Evolutionary conservation across 23 tunicate genomes (phyloP).

Genomic region (Halocynthia roretzi): DNA sequence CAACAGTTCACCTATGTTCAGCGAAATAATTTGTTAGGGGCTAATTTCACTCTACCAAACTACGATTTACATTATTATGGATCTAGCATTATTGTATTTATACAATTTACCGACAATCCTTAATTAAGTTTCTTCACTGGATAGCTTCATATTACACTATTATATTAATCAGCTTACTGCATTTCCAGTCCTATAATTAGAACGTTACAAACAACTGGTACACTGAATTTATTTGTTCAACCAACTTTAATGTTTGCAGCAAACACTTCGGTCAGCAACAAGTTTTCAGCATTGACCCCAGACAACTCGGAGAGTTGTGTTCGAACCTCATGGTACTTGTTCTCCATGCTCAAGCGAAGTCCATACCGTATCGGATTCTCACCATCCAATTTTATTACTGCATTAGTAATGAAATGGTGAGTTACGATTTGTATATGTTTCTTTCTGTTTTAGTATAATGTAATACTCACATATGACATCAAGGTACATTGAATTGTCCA

Average conservation of each 20-base stretch:
- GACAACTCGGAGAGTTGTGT: conserved; percentile 47
- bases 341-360: conserved; percentile 64
- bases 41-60: too few species aligned
- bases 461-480: conserved; percentile 61
- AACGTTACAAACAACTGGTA: too few species aligned
- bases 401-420: background rate
- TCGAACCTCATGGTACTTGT: conserved; percentile 55
- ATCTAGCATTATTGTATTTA: too few species aligned
- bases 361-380: conserved; percentile 64
- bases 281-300: conserved; percentile 29
- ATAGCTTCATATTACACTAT: too few species aligned
- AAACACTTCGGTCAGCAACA: conserved; percentile 49
- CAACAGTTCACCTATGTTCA: too few species aligned
- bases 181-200: too few species aligned
- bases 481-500: conserved; percentile 91
- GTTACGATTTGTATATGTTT: background rate
- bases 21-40: too few species aligned
- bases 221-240: too few species aligned
- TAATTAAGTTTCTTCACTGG: too few species aligned
- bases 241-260: conserved; percentile 62
- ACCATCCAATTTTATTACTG: conserved; percentile 64
- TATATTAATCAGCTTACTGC: too few species aligned
- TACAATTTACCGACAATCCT: too few species aligned
- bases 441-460: background rate
- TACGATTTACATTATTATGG: too few species aligned